Evolutionary conservation across 2,113 vertebrate genomes (phyloP).

Genomic region (Malurus cyaneus): DNA sequence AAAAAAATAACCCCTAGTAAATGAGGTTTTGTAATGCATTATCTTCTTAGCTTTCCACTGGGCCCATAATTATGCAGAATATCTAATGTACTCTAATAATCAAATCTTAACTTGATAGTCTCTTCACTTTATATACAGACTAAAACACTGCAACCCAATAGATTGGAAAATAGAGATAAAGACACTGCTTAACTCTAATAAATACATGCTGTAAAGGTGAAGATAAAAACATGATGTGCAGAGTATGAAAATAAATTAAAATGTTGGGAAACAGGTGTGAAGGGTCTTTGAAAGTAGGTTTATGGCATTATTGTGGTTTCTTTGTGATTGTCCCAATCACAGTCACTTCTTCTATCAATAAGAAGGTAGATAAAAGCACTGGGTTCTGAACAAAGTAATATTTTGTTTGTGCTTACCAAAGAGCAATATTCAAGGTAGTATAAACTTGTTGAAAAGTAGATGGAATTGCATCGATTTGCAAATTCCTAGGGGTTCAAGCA

Average conservation of each 20-base stretch:
- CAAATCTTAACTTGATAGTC: slow-evolving; percentile 24
- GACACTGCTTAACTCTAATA: background rate
- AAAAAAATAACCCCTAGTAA: slow-evolving; percentile 30
- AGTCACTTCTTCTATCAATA: background rate
- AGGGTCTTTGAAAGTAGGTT: background rate
- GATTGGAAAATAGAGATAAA: slow-evolving; percentile 37
- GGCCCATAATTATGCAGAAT: slow-evolving; percentile 25
- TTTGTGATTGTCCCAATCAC: background rate
- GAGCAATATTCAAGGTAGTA: background rate
- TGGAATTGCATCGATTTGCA: background rate
- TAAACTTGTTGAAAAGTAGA: background rate
- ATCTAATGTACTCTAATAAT: slow-evolving; percentile 47
- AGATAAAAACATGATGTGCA: background rate
- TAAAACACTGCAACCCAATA: background rate
- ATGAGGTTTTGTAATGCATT: slow-evolving; percentile 4
- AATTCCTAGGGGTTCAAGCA: background rate
- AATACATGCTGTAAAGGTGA: background rate
- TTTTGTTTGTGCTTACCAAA: background rate
- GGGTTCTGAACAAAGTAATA: background rate
- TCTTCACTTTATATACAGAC: background rate
- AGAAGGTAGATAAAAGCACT: background rate
- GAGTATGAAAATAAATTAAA: slow-evolving; percentile 11
- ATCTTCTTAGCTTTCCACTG: slow-evolving; percentile 20
- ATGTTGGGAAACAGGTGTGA: background rate
- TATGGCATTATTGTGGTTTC: background rate